Conservation (phyloP, 2,888 invertebrate species). For the Acholoe squamosa region DNA sequence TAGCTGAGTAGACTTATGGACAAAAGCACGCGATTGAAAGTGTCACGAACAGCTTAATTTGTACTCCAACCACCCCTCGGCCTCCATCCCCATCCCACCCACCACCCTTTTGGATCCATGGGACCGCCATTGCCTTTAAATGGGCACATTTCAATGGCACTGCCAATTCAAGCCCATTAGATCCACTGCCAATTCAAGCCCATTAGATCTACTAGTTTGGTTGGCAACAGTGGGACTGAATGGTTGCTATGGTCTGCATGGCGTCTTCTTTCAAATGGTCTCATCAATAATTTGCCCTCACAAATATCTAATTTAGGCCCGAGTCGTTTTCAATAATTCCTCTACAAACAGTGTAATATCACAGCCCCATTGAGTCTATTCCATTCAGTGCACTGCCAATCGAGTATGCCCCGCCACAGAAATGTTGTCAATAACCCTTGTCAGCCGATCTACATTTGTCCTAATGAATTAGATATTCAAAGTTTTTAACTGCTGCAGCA, state of each 20-base stretch:
- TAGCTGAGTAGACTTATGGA: neutral
- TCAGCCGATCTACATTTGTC: neutral
- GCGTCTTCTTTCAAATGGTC: neutral
- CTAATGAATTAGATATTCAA: neutral
- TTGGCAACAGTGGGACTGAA: neutral
- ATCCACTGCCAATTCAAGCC: neutral
- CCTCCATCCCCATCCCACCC: neutral
- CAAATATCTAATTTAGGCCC: constrained; percentile 4
- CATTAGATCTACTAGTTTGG: neutral
- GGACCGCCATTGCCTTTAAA: neutral
- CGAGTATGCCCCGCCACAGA: neutral
- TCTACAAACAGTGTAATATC: neutral
- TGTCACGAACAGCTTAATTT: neutral
- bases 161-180: no score
- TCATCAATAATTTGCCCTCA: constrained; percentile 25
- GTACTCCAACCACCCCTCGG: neutral
- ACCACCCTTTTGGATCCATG: neutral
- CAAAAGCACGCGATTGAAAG: neutral
- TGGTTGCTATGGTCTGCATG: neutral
- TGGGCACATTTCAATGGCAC: neutral
- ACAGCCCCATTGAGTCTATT: neutral
- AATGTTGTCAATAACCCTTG: neutral
- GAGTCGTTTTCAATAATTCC: neutral
- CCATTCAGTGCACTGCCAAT: neutral
- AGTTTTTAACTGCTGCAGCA: no score